Percentiles rank a stretch among this genome's conserved stretches.
These are phyloP conservation scores for Tryphoninae sp. DNA, from an alignment of 2,888 invertebrate genomes.

Conservation along the genomic window DNA sequence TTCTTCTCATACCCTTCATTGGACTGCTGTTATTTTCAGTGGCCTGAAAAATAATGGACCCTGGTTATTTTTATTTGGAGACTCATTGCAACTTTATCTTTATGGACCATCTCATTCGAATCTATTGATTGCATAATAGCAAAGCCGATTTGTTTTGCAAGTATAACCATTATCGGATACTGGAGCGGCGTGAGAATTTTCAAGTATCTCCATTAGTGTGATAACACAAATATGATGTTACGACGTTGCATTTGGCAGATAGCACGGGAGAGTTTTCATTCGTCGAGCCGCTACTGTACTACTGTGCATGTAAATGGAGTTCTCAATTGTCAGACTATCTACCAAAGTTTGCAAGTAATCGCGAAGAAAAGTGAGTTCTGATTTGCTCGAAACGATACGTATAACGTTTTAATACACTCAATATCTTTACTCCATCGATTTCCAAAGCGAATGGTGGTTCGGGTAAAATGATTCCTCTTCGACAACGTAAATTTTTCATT, in stretches of 20 bases:
- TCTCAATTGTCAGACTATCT: background rate
- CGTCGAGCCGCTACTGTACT: constrained; percentile 10
- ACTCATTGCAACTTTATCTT: no score
- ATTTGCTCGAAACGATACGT: background rate
- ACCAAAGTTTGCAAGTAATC: background rate
- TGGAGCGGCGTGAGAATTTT: no score
- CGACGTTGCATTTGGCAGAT: constrained; percentile 8
- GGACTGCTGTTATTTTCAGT: no score
- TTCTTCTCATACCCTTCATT: no score
- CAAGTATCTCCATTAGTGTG: background rate
- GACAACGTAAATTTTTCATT: background rate
- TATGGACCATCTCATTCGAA: no score
- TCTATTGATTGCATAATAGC: no score
- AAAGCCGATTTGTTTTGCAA: no score
- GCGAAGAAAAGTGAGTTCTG: constrained; percentile 40
- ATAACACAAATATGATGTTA: constrained; percentile 33
- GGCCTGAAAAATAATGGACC: no score
- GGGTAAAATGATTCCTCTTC: background rate
- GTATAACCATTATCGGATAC: no score
- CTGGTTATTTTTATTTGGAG: no score
- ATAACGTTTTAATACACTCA: constrained; percentile 1
- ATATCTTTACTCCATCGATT: background rate
- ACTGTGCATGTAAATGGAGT: background rate
- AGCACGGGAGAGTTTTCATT: constrained; percentile 2
- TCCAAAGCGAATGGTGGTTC: background rate